These are phyloP conservation scores for Drosophila lacertosa DNA, from an alignment of 1,140 invertebrate genomes.

Conservation along the genomic window DNA sequence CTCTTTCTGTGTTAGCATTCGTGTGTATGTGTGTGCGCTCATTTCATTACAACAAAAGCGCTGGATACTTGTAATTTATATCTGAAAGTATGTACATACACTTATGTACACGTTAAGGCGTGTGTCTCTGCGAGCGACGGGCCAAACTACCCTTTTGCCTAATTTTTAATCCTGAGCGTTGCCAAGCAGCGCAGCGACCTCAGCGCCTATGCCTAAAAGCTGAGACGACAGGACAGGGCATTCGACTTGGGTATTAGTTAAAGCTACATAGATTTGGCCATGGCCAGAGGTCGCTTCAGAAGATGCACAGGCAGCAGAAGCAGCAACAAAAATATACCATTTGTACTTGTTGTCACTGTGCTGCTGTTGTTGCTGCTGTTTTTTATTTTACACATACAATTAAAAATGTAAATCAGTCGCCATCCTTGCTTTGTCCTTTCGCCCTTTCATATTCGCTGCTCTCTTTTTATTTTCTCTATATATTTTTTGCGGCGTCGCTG, in stretches of 20 bases:
- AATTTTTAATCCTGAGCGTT: constrained; percentile 78
- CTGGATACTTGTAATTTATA: constrained; percentile 45
- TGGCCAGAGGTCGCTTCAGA: constrained; percentile 24
- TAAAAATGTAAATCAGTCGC: constrained; percentile 80
- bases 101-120: constrained; percentile 17
- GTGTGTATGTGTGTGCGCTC: constrained; percentile 52
- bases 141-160: constrained; percentile 80
- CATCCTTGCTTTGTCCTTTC: constrained; percentile 36
- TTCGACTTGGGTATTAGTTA: constrained; percentile 24
- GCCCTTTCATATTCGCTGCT: constrained; percentile 30
- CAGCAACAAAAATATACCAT: neutral
- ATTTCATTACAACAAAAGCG: constrained; percentile 76
- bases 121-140: constrained; percentile 30
- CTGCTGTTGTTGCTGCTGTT: constrained; percentile 1
- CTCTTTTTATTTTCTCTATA: constrained; percentile 1
- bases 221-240: neutral
- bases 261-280: constrained; percentile 23
- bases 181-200: constrained; percentile 43
- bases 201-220: constrained; percentile 1
- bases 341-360: neutral
- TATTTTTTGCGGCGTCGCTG: constrained; percentile 23
- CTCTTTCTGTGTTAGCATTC: constrained; percentile 2
- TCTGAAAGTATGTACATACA: constrained; percentile 31
- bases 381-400: constrained; percentile 63
- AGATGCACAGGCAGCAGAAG: no score